Conservation (phyloP, 2,888 invertebrate species). For the Osmoderma eremita region DNA sequence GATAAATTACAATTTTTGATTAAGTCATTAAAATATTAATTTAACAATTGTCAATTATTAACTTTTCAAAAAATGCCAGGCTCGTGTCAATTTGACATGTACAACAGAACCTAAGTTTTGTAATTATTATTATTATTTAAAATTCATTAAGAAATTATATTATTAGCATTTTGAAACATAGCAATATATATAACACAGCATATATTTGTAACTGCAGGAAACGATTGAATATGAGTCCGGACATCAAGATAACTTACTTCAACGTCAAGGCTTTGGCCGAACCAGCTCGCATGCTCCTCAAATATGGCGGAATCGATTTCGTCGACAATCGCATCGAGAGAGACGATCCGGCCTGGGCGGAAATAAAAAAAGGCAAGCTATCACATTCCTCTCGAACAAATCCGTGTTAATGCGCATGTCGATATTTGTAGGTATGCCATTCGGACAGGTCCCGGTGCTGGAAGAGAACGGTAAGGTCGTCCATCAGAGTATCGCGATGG, state of each 20-base stretch:
- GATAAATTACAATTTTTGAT: too few species aligned
- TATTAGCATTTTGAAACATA: too few species aligned
- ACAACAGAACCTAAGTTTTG: too few species aligned
- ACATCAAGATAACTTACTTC: constrained; percentile 72
- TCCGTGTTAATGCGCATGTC: constrained; percentile 15
- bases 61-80: too few species aligned
- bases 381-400: too few species aligned
- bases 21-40: too few species aligned
- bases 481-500: constrained; percentile 70
- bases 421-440: constrained; percentile 67
- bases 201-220: too few species aligned
- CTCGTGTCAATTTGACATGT: too few species aligned
- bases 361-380: constrained; percentile 55
- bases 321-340: constrained; percentile 70
- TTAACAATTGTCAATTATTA: too few species aligned
- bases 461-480: constrained; percentile 72
- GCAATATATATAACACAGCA: too few species aligned
- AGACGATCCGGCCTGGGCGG: constrained; percentile 54
- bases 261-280: constrained; percentile 72
- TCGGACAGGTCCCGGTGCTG: constrained; percentile 72
- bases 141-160: too few species aligned
- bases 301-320: constrained; percentile 70
- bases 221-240: constrained; percentile 56
- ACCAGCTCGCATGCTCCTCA: constrained; percentile 71
- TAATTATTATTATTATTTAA: too few species aligned